These are phyloP conservation scores for Chalcosyrphus nemorum DNA, from an alignment of 2,888 invertebrate species.

Conservation along the genomic window DNA sequence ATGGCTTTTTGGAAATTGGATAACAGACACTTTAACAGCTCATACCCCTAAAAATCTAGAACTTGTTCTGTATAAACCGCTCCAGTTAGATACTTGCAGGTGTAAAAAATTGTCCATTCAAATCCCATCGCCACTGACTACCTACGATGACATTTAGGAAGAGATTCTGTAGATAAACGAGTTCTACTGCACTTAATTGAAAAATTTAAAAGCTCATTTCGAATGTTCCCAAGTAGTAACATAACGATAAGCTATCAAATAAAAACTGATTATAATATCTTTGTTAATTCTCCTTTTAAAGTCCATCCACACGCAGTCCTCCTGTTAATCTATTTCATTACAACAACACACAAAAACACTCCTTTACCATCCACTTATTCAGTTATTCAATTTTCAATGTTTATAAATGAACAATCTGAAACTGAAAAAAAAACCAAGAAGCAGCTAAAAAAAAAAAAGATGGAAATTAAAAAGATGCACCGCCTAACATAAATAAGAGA, in stretches of 20 bases:
- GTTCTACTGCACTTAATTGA: constrained; percentile 45
- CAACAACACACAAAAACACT: not conserved
- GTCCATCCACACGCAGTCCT: constrained; percentile 17
- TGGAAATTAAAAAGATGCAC: constrained; percentile 73
- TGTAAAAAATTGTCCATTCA: not conserved
- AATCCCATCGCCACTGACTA: too few relatives aligned
- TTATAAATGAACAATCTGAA: constrained; percentile 55
- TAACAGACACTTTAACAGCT: too few relatives aligned
- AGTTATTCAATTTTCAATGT: constrained; percentile 49
- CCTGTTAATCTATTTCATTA: constrained; percentile 12
- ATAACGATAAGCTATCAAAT: constrained; percentile 66
- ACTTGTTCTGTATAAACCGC: too few relatives aligned
- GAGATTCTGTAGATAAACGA: constrained; percentile 2
- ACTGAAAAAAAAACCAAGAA: constrained; percentile 35
- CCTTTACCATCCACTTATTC: constrained; percentile 4
- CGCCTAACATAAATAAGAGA: constrained; percentile 73
- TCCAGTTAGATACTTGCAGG: not conserved
- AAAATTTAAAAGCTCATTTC: constrained; percentile 64
- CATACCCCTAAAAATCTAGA: too few relatives aligned
- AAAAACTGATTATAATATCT: constrained; percentile 68
- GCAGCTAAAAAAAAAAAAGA: too few relatives aligned
- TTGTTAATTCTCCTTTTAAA: constrained; percentile 63
- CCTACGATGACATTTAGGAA: not conserved
- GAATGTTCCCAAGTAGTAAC: constrained; percentile 45
- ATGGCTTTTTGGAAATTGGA: too few relatives aligned